These are phyloP conservation scores for Heterodera filipjevi DNA, from an alignment of 2,888 invertebrate species.

Conservation along the genomic window DNA sequence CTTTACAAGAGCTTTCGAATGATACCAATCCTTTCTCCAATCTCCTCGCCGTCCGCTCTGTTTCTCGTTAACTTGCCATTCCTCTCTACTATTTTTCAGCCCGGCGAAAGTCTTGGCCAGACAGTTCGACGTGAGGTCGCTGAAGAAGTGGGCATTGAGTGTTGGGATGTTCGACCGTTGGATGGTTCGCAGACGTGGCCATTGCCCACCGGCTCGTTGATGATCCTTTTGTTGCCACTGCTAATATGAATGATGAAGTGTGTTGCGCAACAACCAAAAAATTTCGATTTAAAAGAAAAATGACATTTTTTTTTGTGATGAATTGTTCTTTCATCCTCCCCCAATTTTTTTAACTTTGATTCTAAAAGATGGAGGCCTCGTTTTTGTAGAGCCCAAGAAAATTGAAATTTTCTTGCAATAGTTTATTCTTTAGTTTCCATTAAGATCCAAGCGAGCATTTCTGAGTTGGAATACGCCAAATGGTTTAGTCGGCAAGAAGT, in stretches of 20 bases:
- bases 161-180: slow-evolving; percentile 68
- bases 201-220: slow-evolving; percentile 69
- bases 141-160: slow-evolving; percentile 70
- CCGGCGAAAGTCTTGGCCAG: slow-evolving; percentile 70
- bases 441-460: slow-evolving; percentile 67
- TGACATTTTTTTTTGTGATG: too few relatives aligned
- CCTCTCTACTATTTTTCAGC: too few relatives aligned
- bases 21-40: too few relatives aligned
- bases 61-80: too few relatives aligned
- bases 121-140: slow-evolving; percentile 70
- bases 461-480: slow-evolving; percentile 69
- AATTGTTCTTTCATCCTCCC: too few relatives aligned
- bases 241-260: slow-evolving; percentile 59
- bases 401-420: too few relatives aligned
- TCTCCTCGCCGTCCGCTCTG: too few relatives aligned
- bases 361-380: too few relatives aligned
- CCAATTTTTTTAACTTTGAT: too few relatives aligned
- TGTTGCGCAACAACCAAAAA: too few relatives aligned
- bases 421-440: neutral
- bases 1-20: too few relatives aligned
- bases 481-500: slow-evolving; percentile 69
- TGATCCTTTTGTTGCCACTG: slow-evolving; percentile 70
- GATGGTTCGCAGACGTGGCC: slow-evolving; percentile 71
- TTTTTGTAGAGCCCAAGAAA: too few relatives aligned
- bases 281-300: neutral